These are phyloP conservation scores for Ciconia nigra DNA, from an alignment of 2,797 vertebrate species.

Conservation along the genomic window DNA sequence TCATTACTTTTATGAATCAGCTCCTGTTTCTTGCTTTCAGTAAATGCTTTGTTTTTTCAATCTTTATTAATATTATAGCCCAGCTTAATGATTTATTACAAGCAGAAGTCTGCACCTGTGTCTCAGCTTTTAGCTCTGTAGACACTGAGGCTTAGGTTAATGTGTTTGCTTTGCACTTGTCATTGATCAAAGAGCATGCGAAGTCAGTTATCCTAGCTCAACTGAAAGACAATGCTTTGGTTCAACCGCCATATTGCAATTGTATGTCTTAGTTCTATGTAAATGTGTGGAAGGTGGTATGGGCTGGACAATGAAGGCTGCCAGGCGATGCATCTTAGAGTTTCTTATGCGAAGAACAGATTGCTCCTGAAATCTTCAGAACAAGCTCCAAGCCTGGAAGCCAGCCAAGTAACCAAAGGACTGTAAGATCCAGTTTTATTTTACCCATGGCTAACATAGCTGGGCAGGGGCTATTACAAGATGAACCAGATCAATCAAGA, in stretches of 20 bases:
- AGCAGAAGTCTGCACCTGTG: background rate
- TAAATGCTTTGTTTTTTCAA: background rate
- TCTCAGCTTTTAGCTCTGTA: background rate
- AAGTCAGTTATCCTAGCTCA: background rate
- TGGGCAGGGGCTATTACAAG: background rate
- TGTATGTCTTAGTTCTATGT: background rate
- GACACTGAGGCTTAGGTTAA: background rate
- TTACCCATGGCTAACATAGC: background rate
- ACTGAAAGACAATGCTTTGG: background rate
- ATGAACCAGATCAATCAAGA: background rate
- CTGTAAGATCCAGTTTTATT: background rate
- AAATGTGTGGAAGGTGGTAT: background rate
- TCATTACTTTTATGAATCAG: background rate
- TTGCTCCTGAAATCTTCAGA: background rate
- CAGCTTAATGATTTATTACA: background rate
- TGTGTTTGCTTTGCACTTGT: background rate
- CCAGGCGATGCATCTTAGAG: background rate
- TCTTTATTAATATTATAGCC: background rate
- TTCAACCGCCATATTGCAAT: background rate
- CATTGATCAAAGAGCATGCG: background rate
- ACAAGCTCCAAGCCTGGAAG: background rate
- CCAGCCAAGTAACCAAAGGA: background rate
- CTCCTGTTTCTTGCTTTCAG: background rate
- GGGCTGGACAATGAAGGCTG: background rate
- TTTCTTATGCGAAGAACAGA: background rate